Base-by-base conservation (phyloP, 1,140 invertebrate genomes). In the Chymomyza costata region DNA sequence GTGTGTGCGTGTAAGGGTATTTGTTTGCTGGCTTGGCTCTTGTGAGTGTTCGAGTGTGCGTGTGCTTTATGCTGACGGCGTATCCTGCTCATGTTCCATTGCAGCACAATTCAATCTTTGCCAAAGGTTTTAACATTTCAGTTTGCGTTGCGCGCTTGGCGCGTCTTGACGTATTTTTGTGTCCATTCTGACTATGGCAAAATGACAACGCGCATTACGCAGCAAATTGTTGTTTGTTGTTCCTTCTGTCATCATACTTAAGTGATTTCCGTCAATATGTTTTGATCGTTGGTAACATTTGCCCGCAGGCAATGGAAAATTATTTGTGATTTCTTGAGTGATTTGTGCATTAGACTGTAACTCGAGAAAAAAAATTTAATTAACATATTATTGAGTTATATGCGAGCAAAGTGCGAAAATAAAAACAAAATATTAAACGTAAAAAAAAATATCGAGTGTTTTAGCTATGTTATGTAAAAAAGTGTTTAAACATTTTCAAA, bases 101-200 rank as follows among this genome's bases (percentile, higher is more conserved):
- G 47, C 43, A 52, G 62, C 65, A 55, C 67, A 65, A 61, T 80
- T 80, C 64, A 80, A 80, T 80, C 73, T 65, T 80, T 50, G 50
- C 50, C 64, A 64, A 47, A 44, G 60, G 37, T 58, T 66, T 68
- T 63, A 80, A 73, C 71, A 55, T 60, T 80, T 74, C 73, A 82
- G 80, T 82, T 71, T 78, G 80, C 73, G 73, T 80, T 82, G 80
- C 80, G 80, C 80, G 80, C 81, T 83, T 80, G 80, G 73, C 80
- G 80, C 71, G 80, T 70, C 74, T 80, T 66, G 78, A 82, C 64
- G 71, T 82, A 16, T 34, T 25, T 25, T 25, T 8, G 21, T 25
- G 21, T 5, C 21, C 21, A 25, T 25, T 25, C 21, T 25, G 21
- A 3, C 21, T 5, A 5, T 25, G 21, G 21, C 21, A n/a, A n/a